Evolutionary conservation across 2,113 vertebrate genomes (phyloP).

Genomic region (Trogon surrucura): DNA sequence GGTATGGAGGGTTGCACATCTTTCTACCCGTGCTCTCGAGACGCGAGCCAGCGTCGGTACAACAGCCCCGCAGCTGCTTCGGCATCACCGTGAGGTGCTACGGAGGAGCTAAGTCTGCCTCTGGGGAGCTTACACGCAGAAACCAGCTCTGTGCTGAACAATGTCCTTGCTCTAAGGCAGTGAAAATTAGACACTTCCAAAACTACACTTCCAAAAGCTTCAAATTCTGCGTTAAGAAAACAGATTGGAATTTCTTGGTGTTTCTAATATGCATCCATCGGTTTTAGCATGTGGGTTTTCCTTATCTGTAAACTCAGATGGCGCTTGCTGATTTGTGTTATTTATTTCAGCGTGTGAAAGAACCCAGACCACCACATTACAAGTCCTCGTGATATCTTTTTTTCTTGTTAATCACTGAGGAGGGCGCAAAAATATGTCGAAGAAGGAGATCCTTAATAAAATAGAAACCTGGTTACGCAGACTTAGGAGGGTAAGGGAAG

Average conservation of each 20-base stretch:
- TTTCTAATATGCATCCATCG: neutral
- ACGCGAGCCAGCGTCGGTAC: neutral
- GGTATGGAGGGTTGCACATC: neutral
- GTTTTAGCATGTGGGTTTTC: neutral
- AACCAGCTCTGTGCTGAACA: too few species aligned
- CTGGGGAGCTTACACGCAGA: neutral
- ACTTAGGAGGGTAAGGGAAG: accelerated
- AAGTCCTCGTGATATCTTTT: neutral
- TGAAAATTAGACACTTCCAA: too few species aligned
- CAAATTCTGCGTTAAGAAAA: neutral
- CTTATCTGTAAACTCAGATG: neutral
- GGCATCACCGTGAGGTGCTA: neutral
- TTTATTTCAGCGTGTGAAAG: neutral
- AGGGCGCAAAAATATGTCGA: neutral
- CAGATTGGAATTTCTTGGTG: neutral
- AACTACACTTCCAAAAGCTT: neutral
- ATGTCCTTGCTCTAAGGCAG: too few species aligned
- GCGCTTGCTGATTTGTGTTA: neutral
- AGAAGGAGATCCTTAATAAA: neutral
- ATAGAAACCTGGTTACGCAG: neutral
- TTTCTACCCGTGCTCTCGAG: neutral
- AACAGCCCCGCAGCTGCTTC: neutral
- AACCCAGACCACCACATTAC: neutral
- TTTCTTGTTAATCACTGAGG: neutral
- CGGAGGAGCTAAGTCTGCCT: neutral